Evolutionary conservation across 2,113 vertebrate genomes (phyloP), one percentile per base, ranked within the genome.

Genomic region (Ia io): DNA sequence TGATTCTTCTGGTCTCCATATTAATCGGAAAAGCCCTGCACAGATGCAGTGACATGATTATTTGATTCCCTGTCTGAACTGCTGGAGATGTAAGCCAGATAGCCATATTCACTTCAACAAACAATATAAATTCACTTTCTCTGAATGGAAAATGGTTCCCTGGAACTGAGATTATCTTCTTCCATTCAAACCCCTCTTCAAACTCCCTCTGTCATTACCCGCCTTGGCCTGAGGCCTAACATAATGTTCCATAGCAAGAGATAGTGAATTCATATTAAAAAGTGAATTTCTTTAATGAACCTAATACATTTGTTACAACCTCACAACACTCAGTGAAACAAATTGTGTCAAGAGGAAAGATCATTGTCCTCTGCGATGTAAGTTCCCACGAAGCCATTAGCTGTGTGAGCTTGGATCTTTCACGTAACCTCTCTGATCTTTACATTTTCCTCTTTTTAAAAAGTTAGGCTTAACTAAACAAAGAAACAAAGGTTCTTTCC

Each of bases 211-310:
- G 17, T 67, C 71, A 44, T 63, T 67, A 42, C 59, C 12, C 53
- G 9, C n/a, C 25, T 11, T 35, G 9, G 14, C 9, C n/a, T n/a
- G 23, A 65, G 9, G 16, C 32, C 25, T 86, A 30, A 49, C 1
- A 0, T 42, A 67, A 65, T 35, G 53, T 56, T 30, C 8, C 28
- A 23, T 53, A 40, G 51, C 30, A 79, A 83, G 70, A 93, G 84
- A 53, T 32, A 83, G 3, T 94, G 70, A 79, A 28, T 83, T 92
- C 40, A 51, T 78, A 32, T 61, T 95, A 71, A 89, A 86, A 85
- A n/a, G 20, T 49, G 2, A 23, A 77, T 51, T 94, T 11, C 51
- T 53, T 77, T 35, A 80, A 42, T 65, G 18, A 93, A 82, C 35
- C 37, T 67, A 71, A 76, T 86, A 40, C 56, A 79, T 78, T 73